Evolutionary conservation across 2,888 invertebrate species (phyloP).

Genomic region (Drosophila histrio): DNA sequence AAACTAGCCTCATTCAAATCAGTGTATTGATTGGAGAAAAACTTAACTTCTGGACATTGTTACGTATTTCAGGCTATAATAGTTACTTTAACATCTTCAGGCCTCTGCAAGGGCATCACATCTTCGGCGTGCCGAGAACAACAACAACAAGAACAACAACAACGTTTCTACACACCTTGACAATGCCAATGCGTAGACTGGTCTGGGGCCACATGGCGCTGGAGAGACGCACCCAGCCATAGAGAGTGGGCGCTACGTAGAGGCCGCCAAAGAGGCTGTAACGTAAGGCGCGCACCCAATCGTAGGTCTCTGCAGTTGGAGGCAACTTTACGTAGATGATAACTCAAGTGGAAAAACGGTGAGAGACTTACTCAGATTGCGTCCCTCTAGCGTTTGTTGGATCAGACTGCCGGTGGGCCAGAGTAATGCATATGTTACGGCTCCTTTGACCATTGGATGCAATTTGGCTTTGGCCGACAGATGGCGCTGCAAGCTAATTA

Average conservation of each 20-base stretch:
- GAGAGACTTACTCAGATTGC: slow-evolving; percentile 86
- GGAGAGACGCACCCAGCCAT: slow-evolving; percentile 91
- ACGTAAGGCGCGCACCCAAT: slow-evolving; percentile 88
- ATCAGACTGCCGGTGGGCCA: slow-evolving; percentile 91
- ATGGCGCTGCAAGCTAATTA: slow-evolving; percentile 50
- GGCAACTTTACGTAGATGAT: neutral
- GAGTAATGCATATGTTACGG: slow-evolving; percentile 87
- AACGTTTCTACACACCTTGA: slow-evolving; percentile 85
- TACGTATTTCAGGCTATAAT: too few species aligned
- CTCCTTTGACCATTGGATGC: slow-evolving; percentile 85
- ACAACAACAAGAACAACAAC: too few species aligned
- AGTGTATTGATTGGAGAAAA: too few species aligned
- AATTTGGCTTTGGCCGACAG: slow-evolving; percentile 41
- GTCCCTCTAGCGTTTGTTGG: slow-evolving; percentile 89
- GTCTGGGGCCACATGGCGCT: slow-evolving; percentile 90
- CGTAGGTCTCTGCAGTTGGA: slow-evolving; percentile 85
- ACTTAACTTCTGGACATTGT: too few species aligned
- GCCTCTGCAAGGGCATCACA: too few species aligned
- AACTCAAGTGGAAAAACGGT: slow-evolving; percentile 23
- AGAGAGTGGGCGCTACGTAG: slow-evolving; percentile 92
- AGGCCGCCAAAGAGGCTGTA: slow-evolving; percentile 91
- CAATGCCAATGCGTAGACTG: slow-evolving; percentile 88
- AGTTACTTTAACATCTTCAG: too few species aligned
- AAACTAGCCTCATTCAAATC: too few species aligned
- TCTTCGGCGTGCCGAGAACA: too few species aligned